Evolutionary conservation across 2,888 invertebrate genomes (phyloP).

Genomic region (Nephrotoma flavescens): DNA sequence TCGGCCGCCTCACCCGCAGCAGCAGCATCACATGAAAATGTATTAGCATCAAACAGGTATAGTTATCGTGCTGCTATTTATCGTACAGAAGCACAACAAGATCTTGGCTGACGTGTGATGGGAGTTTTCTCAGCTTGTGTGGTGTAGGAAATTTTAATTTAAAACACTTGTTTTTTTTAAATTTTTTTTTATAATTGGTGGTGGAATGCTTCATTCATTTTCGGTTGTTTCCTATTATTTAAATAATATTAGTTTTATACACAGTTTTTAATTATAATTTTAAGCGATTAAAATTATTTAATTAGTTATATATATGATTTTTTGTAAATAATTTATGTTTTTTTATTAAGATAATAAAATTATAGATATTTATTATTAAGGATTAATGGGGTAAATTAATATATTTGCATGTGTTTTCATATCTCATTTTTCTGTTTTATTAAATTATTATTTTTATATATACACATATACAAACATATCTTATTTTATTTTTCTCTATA

Average conservation of each 20-base stretch:
- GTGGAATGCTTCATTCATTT: background rate
- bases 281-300: background rate
- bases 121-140: slow-evolving; percentile 72
- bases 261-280: background rate
- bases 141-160: slow-evolving; percentile 34
- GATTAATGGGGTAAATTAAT: background rate
- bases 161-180: background rate
- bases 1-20: slow-evolving; percentile 28
- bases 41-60: slow-evolving; percentile 40
- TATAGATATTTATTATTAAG: background rate
- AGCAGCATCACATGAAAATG: slow-evolving; percentile 10
- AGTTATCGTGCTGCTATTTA: slow-evolving; percentile 54
- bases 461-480: background rate
- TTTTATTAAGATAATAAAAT: background rate
- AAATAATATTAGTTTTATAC: background rate
- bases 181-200: background rate
- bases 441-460: background rate
- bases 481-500: background rate
- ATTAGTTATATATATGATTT: background rate
- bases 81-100: slow-evolving; percentile 44
- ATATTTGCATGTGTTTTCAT: background rate
- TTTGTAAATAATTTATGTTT: background rate
- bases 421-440: background rate
- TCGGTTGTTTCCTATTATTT: background rate
- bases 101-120: slow-evolving; percentile 67